Percentiles rank a stretch among this genome's conserved stretches.
Conservation (phyloP, 2,888 invertebrate species). For the Electrophaes corylata region DNA sequence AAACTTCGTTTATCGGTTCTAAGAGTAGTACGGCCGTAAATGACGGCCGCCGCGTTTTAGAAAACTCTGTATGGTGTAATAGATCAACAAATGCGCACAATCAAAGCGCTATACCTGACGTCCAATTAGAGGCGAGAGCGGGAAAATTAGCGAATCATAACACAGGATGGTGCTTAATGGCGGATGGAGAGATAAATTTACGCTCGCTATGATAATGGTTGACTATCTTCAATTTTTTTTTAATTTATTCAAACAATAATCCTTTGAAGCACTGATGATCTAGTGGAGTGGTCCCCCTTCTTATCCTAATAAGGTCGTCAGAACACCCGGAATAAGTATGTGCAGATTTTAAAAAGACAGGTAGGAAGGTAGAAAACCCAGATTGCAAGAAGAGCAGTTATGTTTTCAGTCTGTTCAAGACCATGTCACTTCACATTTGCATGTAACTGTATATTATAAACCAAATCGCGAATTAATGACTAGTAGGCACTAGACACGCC, state of each 20-base stretch:
- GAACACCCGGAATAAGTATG: too few relatives aligned
- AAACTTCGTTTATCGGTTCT: too few relatives aligned
- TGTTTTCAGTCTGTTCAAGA: conserved; percentile 45
- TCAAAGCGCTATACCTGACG: conserved; percentile 4
- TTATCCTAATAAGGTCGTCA: too few relatives aligned
- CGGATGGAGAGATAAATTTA: conserved; percentile 23
- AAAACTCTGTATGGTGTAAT: neutral
- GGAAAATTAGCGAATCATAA: conserved; percentile 33
- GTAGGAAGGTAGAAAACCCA: conserved; percentile 1
- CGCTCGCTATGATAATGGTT: neutral
- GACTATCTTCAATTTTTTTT: too few relatives aligned
- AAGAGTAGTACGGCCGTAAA: neutral
- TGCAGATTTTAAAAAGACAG: too few relatives aligned
- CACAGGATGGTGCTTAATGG: conserved; percentile 13
- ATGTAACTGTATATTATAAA: conserved; percentile 39
- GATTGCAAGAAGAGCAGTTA: conserved; percentile 31
- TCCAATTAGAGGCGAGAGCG: conserved; percentile 19
- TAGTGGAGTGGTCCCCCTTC: too few relatives aligned
- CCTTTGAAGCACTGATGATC: too few relatives aligned
- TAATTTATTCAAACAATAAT: too few relatives aligned
- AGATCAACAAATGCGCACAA: conserved; percentile 5
- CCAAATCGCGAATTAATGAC: conserved; percentile 74
- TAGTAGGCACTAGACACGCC: neutral
- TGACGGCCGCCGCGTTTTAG: neutral
- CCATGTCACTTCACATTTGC: conserved; percentile 55